Evolutionary conservation across 2,113 vertebrate genomes (phyloP).

Genomic region (Hypocryptadius cinnamomeus): DNA sequence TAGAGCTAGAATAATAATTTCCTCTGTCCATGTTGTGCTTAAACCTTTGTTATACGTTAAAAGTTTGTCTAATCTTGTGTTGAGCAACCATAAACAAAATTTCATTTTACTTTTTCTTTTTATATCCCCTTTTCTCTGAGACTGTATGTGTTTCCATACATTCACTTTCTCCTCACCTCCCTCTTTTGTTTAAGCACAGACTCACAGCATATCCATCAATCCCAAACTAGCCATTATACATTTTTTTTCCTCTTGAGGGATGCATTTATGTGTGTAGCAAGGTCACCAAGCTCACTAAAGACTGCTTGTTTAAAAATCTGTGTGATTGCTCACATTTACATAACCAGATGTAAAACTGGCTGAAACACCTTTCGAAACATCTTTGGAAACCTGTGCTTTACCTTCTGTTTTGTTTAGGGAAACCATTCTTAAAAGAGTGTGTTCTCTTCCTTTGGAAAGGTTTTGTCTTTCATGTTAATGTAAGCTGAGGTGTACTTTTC

Average conservation of each 20-base stretch:
- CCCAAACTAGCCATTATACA: not conserved
- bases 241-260: not conserved
- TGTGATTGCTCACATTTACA: not conserved
- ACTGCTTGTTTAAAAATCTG: not conserved
- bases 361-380: not conserved
- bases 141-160: not conserved
- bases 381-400: conserved; percentile 52
- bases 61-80: not conserved
- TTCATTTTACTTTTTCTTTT: not conserved
- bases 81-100: not conserved
- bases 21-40: not conserved
- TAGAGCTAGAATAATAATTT: not conserved
- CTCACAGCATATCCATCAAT: not conserved
- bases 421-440: not conserved
- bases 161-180: not conserved
- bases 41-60: not conserved
- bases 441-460: not conserved
- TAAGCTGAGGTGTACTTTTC: not conserved
- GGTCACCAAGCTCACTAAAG: not conserved
- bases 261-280: not conserved
- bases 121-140: not conserved
- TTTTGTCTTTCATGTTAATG: not conserved
- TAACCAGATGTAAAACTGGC: not conserved
- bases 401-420: conserved; percentile 60
- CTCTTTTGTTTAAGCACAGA: not conserved